Conservation (phyloP, 64 coral and sea anemone genomes). For the Pocillopora damicornis region DNA sequence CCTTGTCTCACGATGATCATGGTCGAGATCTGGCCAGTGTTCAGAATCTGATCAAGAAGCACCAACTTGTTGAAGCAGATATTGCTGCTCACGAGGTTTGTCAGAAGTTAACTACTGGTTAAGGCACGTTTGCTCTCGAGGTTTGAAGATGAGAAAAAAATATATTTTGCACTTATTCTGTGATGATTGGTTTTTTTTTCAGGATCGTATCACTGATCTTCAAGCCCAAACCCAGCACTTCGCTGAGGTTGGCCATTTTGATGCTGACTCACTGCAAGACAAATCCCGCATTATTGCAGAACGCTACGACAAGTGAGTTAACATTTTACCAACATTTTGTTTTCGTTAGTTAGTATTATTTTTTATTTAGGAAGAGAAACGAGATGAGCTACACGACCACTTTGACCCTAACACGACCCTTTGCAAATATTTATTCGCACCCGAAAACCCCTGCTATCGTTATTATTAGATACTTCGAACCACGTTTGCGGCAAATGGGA, state of each 20-base stretch:
- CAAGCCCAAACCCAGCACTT: constrained; percentile 97
- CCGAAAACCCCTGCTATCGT: too few species aligned
- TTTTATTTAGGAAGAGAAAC: not conserved
- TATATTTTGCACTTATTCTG: not conserved
- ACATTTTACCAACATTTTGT: not conserved
- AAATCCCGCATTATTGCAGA: constrained; percentile 82
- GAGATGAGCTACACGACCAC: too few species aligned
- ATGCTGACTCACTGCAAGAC: constrained; percentile 87
- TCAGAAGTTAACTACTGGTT: not conserved
- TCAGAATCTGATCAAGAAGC: constrained; percentile 98
- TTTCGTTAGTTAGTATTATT: not conserved
- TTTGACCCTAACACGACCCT: too few species aligned
- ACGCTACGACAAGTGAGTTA: constrained; percentile 92
- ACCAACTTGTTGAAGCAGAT: constrained; percentile 95
- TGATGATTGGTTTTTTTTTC: not conserved
- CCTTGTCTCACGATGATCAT: constrained; percentile 92
- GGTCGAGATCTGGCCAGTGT: constrained; percentile 94
- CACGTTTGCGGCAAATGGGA: too few species aligned
- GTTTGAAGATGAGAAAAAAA: not conserved
- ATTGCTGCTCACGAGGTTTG: constrained; percentile 90
- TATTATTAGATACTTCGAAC: too few species aligned
- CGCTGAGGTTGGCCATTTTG: constrained; percentile 91
- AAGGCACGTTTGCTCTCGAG: too few species aligned
- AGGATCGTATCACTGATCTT: constrained; percentile 89
- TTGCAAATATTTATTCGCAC: too few species aligned